Evolutionary conservation across 2,888 invertebrate genomes (phyloP).

Genomic region (Harpalus rubripes): DNA sequence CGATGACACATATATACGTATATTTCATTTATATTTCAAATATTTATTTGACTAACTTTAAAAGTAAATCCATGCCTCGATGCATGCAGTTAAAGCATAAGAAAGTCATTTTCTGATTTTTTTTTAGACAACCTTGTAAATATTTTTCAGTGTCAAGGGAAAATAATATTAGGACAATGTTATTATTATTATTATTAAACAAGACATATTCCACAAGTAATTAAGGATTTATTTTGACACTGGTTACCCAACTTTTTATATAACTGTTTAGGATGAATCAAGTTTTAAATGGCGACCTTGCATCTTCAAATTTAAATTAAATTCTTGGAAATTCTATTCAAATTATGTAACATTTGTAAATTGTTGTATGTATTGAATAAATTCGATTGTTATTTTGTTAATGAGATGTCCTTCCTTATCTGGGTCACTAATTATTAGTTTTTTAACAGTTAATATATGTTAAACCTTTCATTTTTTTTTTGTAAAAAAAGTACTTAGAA

Average conservation of each 20-base stretch:
- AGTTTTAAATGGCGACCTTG: conserved; percentile 13
- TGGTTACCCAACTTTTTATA: background rate
- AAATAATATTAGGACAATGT: background rate
- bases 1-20: background rate
- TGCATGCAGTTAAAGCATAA: background rate
- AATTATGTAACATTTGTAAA: conserved; percentile 35
- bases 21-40: background rate
- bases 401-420: conserved; percentile 18
- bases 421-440: conserved; percentile 20
- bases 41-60: background rate
- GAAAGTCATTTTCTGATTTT: background rate
- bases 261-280: background rate
- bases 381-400: conserved; percentile 22
- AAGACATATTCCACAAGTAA: background rate
- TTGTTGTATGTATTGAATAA: conserved; percentile 36
- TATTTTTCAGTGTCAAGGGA: conserved; percentile 48
- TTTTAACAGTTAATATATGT: background rate
- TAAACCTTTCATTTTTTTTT: background rate
- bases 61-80: conserved; percentile 7
- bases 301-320: background rate
- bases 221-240: conserved; percentile 11
- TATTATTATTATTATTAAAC: background rate
- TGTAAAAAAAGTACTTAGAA: too few relatives aligned
- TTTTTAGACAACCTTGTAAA: conserved; percentile 20
- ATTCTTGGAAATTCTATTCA: background rate